Conservation (phyloP, 2,888 invertebrate genomes). For the Ennomos erosarius region DNA sequence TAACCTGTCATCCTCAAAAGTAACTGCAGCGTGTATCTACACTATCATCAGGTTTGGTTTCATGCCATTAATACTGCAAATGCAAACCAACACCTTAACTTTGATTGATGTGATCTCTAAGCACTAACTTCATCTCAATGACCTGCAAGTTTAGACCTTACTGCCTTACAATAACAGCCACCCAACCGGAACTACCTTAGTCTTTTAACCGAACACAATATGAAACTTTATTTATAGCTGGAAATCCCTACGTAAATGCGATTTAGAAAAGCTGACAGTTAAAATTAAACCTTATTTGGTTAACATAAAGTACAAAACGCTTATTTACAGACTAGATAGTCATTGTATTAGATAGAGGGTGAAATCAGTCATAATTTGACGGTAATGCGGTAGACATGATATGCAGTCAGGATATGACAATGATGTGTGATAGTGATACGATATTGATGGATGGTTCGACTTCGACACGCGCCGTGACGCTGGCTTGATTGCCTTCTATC, state of each 20-base stretch:
- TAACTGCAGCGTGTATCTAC: too few species aligned
- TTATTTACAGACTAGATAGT: background rate
- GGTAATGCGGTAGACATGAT: slow-evolving; percentile 48
- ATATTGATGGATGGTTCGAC: slow-evolving; percentile 23
- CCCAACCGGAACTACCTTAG: background rate
- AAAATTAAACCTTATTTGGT: slow-evolving; percentile 1
- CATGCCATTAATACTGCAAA: slow-evolving; percentile 23
- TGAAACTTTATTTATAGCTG: slow-evolving; percentile 2
- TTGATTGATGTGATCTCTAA: slow-evolving; percentile 25
- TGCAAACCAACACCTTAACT: slow-evolving; percentile 24
- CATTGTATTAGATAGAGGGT: slow-evolving; percentile 18
- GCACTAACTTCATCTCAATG: slow-evolving; percentile 3
- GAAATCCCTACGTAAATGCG: too few species aligned
- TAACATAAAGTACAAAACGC: background rate
- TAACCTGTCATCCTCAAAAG: too few species aligned
- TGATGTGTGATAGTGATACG: slow-evolving; percentile 23
- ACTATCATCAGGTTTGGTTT: background rate
- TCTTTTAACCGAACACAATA: background rate
- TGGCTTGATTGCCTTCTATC: background rate
- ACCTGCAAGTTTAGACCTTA: slow-evolving; percentile 12
- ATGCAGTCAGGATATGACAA: slow-evolving; percentile 28
- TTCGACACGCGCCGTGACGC: slow-evolving; percentile 5
- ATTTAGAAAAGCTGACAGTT: background rate
- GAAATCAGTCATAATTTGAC: slow-evolving; percentile 71
- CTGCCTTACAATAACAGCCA: slow-evolving; percentile 3